phyloP scores from a whole-genome alignment of 2,113 vertebrate species.

The Phasianus colchicus region DNA sequence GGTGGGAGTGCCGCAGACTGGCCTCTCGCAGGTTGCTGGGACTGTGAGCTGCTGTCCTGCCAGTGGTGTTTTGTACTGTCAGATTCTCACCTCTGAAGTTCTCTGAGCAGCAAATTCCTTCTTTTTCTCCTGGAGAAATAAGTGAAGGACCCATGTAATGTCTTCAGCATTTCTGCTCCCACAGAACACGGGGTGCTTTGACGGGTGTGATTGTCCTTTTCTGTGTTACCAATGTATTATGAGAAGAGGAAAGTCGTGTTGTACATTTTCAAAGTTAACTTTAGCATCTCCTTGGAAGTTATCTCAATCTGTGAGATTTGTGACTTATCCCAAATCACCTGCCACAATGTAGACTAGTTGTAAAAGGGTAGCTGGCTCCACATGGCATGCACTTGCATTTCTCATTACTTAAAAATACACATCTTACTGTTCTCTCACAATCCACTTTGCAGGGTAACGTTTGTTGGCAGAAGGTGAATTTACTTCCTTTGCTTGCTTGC shows the following conservation, averaged over 20 bases:
- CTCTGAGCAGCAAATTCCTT: conserved; percentile 9
- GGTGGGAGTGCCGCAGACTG: neutral
- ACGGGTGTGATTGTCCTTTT: neutral
- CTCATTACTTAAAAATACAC: neutral
- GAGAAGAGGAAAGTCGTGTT: neutral
- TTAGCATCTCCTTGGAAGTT: conserved; percentile 13
- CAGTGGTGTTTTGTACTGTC: neutral
- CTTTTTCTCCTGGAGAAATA: conserved; percentile 19
- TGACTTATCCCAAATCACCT: neutral
- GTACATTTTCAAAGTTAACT: conserved; percentile 10
- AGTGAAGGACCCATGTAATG: neutral
- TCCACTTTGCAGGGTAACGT: neutral
- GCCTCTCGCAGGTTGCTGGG: neutral
- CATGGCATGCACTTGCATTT: neutral
- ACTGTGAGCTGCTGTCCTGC: neutral
- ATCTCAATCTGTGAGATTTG: conserved; percentile 13
- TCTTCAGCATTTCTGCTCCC: conserved; percentile 4
- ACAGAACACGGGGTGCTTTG: neutral
- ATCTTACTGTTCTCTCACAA: neutral
- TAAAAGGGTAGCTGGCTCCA: neutral
- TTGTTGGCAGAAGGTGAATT: neutral
- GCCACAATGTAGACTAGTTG: neutral
- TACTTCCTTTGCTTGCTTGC: neutral
- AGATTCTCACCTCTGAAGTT: neutral
- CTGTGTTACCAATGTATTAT: neutral